Evolutionary conservation across 2,113 vertebrate genomes (phyloP), one percentile per base, ranked within the genome.

Genomic region (Engystomops pustulosus): DNA sequence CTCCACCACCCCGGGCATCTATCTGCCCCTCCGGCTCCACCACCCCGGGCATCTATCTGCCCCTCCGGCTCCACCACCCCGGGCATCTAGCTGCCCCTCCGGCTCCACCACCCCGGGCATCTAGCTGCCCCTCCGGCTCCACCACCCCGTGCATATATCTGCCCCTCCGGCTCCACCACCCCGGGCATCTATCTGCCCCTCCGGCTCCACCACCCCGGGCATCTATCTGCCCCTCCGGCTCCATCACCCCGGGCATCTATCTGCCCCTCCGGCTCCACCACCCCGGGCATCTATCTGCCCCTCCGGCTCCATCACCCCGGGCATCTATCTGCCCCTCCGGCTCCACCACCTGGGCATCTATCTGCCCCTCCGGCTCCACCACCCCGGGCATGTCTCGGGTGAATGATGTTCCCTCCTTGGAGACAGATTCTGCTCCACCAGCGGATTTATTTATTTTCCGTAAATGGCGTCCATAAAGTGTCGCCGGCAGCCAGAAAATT

Each of bases 381-480:
- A n/a, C 45, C 53, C 53, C 10, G 2, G 30, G n/a, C n/a, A n/a
- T n/a, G n/a, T n/a, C n/a, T n/a, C n/a, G n/a, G n/a, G 11, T 4
- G 12, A 7, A n/a, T 45, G 36, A 79, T 79, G 62, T 79, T 45
- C 36, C 30, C 55, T 79, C 36, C 18, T 25, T 17, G 4, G 36
- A 41, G 53, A 44, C 27, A 5, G 17, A 23, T 62, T 62, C 34
- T 78, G 55, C 25, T 44, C 15, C 23, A 36, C 51, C 34, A 60
- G 32, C 4, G 23, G 30, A 15, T 79, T 62, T 62, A 79, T 76
- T 62, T 23, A 27, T 62, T 79, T 6, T 15, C 20, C n/a, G 14
- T 58, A 36, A 78, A 60, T 53, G 34, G 34, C 10, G 23, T 79
- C 55, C 62, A 38, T 41, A 79, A 44, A 44, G 55, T 62, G 58